A percentile compares a stretch with the other conserved stretches of the same genome.
Evolutionary conservation across 2,797 vertebrate genomes (phyloP).

Genomic region (Sciurus vulgaris): DNA sequence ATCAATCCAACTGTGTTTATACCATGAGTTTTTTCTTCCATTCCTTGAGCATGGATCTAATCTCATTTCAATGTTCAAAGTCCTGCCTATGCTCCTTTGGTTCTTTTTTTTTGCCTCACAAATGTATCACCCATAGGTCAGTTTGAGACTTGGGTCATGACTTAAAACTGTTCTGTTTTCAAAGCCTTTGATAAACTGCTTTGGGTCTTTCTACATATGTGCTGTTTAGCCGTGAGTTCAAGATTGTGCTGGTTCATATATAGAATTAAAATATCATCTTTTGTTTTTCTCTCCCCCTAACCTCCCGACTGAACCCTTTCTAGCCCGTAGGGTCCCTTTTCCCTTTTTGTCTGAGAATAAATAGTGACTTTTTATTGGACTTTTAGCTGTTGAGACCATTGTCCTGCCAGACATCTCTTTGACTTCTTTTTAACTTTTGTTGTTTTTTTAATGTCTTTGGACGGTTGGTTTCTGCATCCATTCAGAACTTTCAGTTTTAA

Average conservation of each 20-base stretch:
- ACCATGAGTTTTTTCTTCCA: neutral
- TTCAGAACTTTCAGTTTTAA: neutral
- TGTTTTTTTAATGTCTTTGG: neutral
- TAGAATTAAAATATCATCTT: neutral
- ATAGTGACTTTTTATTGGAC: neutral
- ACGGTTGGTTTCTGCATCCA: neutral
- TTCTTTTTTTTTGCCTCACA: neutral
- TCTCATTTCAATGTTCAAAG: neutral
- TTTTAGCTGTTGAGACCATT: neutral
- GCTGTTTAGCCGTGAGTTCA: neutral
- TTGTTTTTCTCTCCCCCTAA: neutral
- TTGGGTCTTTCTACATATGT: neutral
- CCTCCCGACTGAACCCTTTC: neutral
- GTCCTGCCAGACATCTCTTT: neutral
- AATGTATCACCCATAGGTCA: neutral
- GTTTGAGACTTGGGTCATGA: neutral
- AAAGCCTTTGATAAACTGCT: neutral
- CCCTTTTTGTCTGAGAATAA: neutral
- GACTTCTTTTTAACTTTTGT: neutral
- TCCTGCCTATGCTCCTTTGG: neutral
- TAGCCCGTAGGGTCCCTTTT: neutral
- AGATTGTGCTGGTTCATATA: neutral
- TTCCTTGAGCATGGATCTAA: neutral
- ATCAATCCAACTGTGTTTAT: neutral
- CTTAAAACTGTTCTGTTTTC: neutral